Evolutionary conservation across 2,888 invertebrate genomes (phyloP).

Genomic region (Xestia c-nigrum): DNA sequence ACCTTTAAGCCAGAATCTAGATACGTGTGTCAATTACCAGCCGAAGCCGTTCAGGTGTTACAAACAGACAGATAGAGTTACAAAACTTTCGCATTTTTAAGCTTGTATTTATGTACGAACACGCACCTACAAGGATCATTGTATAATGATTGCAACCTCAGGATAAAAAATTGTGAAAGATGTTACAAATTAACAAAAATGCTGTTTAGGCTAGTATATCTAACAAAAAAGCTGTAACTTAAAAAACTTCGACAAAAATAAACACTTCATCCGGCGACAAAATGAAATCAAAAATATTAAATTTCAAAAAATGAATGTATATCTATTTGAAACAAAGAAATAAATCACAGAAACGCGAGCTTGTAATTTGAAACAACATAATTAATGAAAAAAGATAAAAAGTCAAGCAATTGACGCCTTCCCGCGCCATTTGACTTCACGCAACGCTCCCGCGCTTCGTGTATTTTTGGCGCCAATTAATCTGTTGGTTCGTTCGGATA

Average conservation of each 20-base stretch:
- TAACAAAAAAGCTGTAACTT: slow-evolving; percentile 26
- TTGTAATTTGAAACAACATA: slow-evolving; percentile 69
- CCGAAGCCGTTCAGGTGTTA: too few species aligned
- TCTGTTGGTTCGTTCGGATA: slow-evolving; percentile 65
- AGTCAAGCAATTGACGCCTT: slow-evolving; percentile 81
- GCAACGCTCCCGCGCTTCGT: slow-evolving; percentile 74
- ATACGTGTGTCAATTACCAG: too few species aligned
- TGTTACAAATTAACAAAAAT: background rate
- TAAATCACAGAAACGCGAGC: slow-evolving; percentile 78
- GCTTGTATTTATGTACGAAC: too few species aligned
- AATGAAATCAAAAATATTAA: slow-evolving; percentile 51
- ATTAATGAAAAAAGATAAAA: slow-evolving; percentile 75
- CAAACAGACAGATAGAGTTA: too few species aligned
- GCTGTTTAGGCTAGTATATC: background rate
- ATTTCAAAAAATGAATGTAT: slow-evolving; percentile 56
- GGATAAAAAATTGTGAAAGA: background rate
- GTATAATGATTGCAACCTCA: too few species aligned
- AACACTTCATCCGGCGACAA: slow-evolving; percentile 57
- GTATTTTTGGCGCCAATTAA: slow-evolving; percentile 84
- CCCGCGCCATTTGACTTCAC: slow-evolving; percentile 82
- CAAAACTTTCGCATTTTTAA: too few species aligned
- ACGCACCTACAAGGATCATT: too few species aligned
- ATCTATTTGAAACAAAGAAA: slow-evolving; percentile 63
- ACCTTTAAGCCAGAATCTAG: too few species aligned
- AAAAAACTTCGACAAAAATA: slow-evolving; percentile 30